Evolutionary conservation across 30 jellyfish, hydroid and myxozoan genomes (phyloP), one percentile per base, ranked within the genome.

Genomic region (Euphysa ruthae): DNA sequence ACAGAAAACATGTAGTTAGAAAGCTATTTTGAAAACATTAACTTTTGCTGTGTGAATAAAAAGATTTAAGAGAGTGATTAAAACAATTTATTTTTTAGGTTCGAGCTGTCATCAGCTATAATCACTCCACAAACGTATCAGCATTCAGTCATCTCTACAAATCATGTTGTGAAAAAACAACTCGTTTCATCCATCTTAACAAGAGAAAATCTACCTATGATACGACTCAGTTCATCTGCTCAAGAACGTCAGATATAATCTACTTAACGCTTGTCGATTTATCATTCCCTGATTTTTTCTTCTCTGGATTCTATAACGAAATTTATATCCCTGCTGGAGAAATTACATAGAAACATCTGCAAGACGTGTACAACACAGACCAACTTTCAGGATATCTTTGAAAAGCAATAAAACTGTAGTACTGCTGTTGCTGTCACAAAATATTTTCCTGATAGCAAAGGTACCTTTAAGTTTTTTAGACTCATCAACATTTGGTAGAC

Each of bases 151-250:
- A n/a, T n/a, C n/a, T n/a, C n/a, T n/a, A n/a, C n/a, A n/a, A n/a
- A n/a, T n/a, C n/a, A n/a, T n/a, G n/a, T n/a, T n/a, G n/a, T n/a
- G n/a, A n/a, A n/a, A n/a, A n/a, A n/a, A n/a, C n/a, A n/a, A n/a
- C n/a, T n/a, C n/a, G n/a, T n/a, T n/a, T n/a, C n/a, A n/a, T n/a
- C n/a, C n/a, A n/a, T n/a, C n/a, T n/a, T n/a, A n/a, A n/a, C n/a
- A n/a, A n/a, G n/a, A n/a, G n/a, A n/a, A n/a, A n/a, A 56, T 27
- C 15, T 56, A 3, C 26, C 2, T 56, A 2, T 56, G 21, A 18
- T 56, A 18, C 26, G 69, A 56, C 4, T 3, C 55, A 3, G 69
- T 56, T 21, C 69, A 56, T 56, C 69, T 56, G 18, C 35, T 56
- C 44, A 56, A 56, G 26, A 56, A 56, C n/a, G n/a, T n/a, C 54